Evolutionary conservation across 2,797 vertebrate genomes (phyloP), one percentile per base, ranked within the genome.

Genomic region (Cynodonichthys magdalenae): DNA sequence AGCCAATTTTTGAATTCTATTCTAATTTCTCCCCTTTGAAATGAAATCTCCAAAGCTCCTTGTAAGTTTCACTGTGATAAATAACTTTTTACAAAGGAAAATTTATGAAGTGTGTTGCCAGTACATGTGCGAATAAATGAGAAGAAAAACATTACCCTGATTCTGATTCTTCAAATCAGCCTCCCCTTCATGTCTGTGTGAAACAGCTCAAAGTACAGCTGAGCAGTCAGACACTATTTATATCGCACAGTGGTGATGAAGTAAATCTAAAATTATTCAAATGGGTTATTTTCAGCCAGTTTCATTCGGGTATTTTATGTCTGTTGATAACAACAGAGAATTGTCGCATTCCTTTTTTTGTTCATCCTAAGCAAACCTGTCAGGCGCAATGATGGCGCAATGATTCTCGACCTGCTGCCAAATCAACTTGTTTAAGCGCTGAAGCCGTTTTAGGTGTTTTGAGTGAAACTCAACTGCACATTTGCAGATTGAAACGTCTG

Each of bases 201-300:
- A 75, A 77, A 63, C 42, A 67, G 68, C 77, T 84, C 64, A 80
- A 78, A 86, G 82, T 74, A 61, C 78, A 72, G 75, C 57, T 6
- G 29, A 71, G 79, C 62, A 64, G 76, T 73, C 59, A 52, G 59
- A 66, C 52, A 36, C 85, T 91, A 89, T 90, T 91, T 87, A 87
- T 90, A 91, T 74, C 69, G 72, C 63, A 74, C 53, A 31, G 28
- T 19, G 62, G 71, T 47, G 74, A 76, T 49, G 64, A 83, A 46
- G 59, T 59, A 50, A 66, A 15, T 47, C 81, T 87, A 88, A 84
- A 90, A 88, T 90, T 91, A 89, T 83, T 78, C 62, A 81, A 82
- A 83, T 63, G 29, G 52, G 18, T 79, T 90, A 89, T 90, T 90
- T 90, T 83, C 60, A 85, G 80, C 45, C 42, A 10, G 48, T 77